phyloP scores from a whole-genome alignment of 2,113 vertebrate genomes.

The Podocnemis expansa region DNA sequence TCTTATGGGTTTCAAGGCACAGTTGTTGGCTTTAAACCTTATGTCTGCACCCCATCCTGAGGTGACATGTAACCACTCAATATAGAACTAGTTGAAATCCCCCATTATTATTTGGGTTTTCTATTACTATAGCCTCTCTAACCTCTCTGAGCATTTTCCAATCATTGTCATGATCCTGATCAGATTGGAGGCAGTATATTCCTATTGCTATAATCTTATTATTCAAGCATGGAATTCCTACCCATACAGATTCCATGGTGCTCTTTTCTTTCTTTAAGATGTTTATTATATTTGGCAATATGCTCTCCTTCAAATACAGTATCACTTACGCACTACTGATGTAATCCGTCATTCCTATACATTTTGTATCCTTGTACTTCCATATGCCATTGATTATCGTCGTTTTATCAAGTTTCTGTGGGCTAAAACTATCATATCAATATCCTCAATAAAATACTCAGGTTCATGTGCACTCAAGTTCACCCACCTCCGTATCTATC shows the following conservation, averaged over 20 bases:
- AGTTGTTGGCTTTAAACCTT: background rate
- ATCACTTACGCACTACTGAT: background rate
- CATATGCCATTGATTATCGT: background rate
- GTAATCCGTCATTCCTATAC: background rate
- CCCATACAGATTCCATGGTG: background rate
- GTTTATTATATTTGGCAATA: background rate
- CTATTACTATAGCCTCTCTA: background rate
- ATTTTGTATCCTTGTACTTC: background rate
- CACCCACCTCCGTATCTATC: background rate
- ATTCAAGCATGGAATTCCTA: background rate
- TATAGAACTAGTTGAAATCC: background rate
- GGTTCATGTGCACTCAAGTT: background rate
- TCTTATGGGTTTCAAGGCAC: background rate
- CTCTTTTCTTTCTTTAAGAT: background rate
- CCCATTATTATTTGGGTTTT: background rate
- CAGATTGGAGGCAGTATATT: background rate
- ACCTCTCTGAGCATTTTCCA: background rate
- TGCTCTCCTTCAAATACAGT: background rate
- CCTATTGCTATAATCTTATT: background rate
- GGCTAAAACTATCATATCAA: background rate
- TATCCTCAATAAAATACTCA: background rate
- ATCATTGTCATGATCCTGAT: background rate
- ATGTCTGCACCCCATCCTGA: background rate
- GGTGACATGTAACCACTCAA: background rate
- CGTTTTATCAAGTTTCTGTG: background rate